Base-by-base conservation (phyloP, 1,140 invertebrate genomes). In the Yoshiicerus persimilis region DNA sequence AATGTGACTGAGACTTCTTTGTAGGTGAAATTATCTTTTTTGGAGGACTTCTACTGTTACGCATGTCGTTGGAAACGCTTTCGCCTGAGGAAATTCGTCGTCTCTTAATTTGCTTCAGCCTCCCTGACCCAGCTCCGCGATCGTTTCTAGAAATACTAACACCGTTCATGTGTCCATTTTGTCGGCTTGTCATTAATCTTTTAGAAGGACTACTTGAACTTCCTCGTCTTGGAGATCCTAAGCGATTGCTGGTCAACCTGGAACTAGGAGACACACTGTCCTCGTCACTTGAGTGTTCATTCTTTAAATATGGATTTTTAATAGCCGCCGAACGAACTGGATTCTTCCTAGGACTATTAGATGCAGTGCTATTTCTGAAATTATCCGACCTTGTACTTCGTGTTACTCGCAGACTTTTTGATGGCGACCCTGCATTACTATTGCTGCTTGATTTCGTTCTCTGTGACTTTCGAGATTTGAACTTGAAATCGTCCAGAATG, bases 401-500 rank as follows among this genome's bases (percentile, higher is more conserved):
- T 0, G 85, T 39, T n/a, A 32, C 23, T 4, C 47, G 64, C 4
- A 30, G 20, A 66, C 85, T 86, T 56, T 64, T 64, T 56, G 34
- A 62, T 36, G 77, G 86, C 64, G 66, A 34, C 32, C 70, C 86
- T 75, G 62, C 84, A 13, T 39, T n/a, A n/a, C n/a, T n/a, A n/a
- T n/a, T 36, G 34, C 75, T 89, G 77, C 70, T 88, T 38, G 87
- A 56, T 23, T 85, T 70, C 1, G 77, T 80, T 25, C 75, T 47
- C n/a, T 30, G 83, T 56, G 88, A 89, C 90, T 90, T 88, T 87
- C 89, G 87, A 90, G 92, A 86, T 75, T 87, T 92, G 2, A 93
- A 92, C 91, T 95, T 95, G 94, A 94, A 96, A 88, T 93, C 94
- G 25, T 92, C 93, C 10, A 95, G 92, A 70, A 96, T 94, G 39